Conservation (phyloP, 1,140 invertebrate species). For the Mactra quadrangularis region DNA sequence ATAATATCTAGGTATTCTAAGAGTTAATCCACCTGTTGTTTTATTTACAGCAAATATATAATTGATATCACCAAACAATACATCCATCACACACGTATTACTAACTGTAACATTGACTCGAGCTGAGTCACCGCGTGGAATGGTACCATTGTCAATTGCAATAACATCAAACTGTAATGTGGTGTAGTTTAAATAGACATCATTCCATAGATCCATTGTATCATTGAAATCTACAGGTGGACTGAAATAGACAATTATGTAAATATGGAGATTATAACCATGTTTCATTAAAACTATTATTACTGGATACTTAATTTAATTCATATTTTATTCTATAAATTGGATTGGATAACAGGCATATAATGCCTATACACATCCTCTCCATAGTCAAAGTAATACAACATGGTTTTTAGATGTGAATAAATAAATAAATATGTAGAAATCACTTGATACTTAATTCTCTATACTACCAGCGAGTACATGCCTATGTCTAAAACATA, state of each 20-base stretch:
- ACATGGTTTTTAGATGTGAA: too few species aligned
- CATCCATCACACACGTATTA: constrained; percentile 70
- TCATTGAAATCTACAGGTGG: constrained; percentile 63
- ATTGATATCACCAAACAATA: constrained; percentile 62
- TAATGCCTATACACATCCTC: too few species aligned
- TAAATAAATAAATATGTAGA: too few species aligned
- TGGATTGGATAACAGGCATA: too few species aligned
- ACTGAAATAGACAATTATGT: constrained; percentile 45
- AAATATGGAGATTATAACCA: background rate
- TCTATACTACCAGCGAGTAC: too few species aligned
- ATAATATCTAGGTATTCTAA: constrained; percentile 68
- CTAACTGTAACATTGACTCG: constrained; percentile 61
- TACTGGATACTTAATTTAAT: too few species aligned
- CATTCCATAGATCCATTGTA: constrained; percentile 58
- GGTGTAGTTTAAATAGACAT: constrained; percentile 64
- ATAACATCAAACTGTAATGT: constrained; percentile 64
- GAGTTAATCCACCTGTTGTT: constrained; percentile 56
- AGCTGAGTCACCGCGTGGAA: constrained; percentile 60
- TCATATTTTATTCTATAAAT: too few species aligned
- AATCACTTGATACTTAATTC: too few species aligned
- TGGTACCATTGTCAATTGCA: constrained; percentile 66
- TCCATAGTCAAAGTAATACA: too few species aligned
- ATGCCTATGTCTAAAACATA: too few species aligned
- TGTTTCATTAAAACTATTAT: too few species aligned
- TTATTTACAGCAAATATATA: constrained; percentile 64